Evolutionary conservation across 1,140 invertebrate genomes (phyloP).

Genomic region (Lucilia sericata): DNA sequence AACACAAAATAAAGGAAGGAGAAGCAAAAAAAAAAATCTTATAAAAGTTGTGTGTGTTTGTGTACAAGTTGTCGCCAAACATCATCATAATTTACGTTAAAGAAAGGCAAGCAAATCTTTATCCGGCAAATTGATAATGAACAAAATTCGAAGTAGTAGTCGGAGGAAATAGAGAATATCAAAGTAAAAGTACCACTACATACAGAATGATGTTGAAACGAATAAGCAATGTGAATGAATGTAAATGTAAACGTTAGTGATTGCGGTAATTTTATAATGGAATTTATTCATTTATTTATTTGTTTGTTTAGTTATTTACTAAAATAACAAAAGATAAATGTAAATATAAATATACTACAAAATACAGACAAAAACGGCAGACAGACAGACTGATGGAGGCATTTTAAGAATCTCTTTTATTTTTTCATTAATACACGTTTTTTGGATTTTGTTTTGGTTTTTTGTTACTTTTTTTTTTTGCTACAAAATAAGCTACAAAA

Average conservation of each 20-base stretch:
- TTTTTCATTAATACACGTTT: too few species aligned
- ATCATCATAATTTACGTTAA: conserved; percentile 1
- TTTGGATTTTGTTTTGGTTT: too few species aligned
- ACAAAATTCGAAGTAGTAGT: background rate
- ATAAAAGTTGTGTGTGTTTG: background rate
- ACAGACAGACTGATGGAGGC: background rate
- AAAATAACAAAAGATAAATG: background rate
- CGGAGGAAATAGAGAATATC: background rate
- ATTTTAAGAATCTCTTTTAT: too few species aligned
- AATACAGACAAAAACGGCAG: background rate
- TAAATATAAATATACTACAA: too few species aligned
- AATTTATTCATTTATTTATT: conserved; percentile 23
- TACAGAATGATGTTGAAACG: too few species aligned
- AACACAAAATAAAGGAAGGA: background rate
- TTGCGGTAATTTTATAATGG: conserved; percentile 29
- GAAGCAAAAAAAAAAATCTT: background rate
- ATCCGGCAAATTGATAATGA: conserved; percentile 9
- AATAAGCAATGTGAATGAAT: background rate
- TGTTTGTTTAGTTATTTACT: conserved; percentile 24
- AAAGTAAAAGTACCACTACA: too few species aligned
- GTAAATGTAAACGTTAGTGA: conserved; percentile 22
- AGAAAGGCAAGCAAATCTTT: background rate
- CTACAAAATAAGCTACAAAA: too few species aligned
- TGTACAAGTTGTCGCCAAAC: conserved; percentile 14
- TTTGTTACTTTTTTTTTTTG: too few species aligned